phyloP scores from a whole-genome alignment of 2,113 vertebrate genomes.

The Istiophorus platypterus region DNA sequence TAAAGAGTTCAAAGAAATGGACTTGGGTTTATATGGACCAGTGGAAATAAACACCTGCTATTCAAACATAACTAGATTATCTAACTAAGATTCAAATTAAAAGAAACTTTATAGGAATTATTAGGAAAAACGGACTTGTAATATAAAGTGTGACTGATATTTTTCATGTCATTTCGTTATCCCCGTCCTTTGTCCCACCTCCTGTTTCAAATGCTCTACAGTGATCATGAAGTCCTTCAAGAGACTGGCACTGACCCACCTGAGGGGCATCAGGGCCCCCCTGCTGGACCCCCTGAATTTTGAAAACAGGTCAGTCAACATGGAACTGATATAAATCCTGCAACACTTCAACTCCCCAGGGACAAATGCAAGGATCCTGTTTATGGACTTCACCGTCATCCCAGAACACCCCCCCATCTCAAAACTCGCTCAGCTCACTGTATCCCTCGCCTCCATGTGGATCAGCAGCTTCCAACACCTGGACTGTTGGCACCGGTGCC shows the following conservation, averaged over 20 bases:
- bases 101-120: too few relatives aligned
- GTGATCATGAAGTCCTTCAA: neutral
- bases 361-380: neutral
- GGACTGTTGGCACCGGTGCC: too few relatives aligned
- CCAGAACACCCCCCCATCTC: neutral
- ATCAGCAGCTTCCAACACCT: neutral
- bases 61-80: too few relatives aligned
- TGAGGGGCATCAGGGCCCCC: neutral
- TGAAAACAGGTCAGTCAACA: neutral
- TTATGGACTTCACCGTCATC: neutral
- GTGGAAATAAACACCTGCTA: too few relatives aligned
- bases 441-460: neutral
- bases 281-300: neutral
- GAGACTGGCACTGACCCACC: neutral
- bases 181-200: too few relatives aligned
- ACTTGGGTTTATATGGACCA: too few relatives aligned
- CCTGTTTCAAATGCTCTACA: neutral
- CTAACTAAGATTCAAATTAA: too few relatives aligned
- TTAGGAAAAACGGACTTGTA: too few relatives aligned
- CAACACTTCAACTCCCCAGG: neutral
- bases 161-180: too few relatives aligned
- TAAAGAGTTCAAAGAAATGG: too few relatives aligned
- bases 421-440: too few relatives aligned
- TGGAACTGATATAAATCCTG: neutral
- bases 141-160: too few relatives aligned